Conservation (phyloP, 2,113 vertebrate genomes). For the Scalopus aquaticus region DNA sequence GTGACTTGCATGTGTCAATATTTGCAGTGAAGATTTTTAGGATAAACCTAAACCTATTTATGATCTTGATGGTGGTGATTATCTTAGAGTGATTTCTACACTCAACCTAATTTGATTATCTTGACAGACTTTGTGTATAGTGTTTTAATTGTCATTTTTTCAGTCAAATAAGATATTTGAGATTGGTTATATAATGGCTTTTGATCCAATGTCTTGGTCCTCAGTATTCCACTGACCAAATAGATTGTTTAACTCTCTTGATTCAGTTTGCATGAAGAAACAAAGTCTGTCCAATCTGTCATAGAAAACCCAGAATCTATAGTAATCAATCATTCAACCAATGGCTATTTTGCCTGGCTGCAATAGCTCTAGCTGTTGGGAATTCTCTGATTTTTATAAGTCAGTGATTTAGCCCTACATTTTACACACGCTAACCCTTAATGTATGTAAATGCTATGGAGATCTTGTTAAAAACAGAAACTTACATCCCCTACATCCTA, state of each 20-base stretch:
- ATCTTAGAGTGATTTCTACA: background rate
- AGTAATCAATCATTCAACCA: background rate
- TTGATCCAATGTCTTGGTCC: background rate
- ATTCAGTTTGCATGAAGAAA: background rate
- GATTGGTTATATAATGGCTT: background rate
- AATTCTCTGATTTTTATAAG: background rate
- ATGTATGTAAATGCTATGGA: background rate
- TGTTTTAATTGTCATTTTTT: slow-evolving; percentile 28
- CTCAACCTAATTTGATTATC: background rate
- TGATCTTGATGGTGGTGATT: background rate
- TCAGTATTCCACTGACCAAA: background rate
- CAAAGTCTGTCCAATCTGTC: background rate
- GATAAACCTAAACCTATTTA: background rate
- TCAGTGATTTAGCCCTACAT: background rate
- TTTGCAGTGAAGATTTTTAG: background rate
- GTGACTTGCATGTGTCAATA: background rate
- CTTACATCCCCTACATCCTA: background rate
- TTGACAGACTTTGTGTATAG: background rate
- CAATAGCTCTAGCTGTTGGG: background rate
- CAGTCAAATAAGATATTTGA: background rate
- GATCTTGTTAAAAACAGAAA: background rate
- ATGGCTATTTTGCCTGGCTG: background rate
- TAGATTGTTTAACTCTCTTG: background rate
- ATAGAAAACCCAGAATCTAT: background rate
- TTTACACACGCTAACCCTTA: background rate